A percentile compares a stretch with the other conserved stretches of the same genome.
phyloP scores from a whole-genome alignment of 2,888 invertebrate species.

The Drosophila formosana region DNA sequence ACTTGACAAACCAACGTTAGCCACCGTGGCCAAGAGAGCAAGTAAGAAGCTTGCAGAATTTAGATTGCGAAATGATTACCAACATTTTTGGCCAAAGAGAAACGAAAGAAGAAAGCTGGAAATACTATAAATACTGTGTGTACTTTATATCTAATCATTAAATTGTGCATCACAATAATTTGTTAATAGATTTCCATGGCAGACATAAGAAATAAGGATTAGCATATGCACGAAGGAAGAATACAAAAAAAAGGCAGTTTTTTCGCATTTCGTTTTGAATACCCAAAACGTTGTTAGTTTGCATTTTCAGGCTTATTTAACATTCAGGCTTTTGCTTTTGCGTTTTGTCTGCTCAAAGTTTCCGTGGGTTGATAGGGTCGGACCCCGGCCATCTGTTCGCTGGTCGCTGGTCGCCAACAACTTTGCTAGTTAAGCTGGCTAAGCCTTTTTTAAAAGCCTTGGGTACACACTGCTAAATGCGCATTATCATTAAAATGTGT shows the following conservation, averaged over 20 bases:
- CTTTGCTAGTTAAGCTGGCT: constrained; percentile 78
- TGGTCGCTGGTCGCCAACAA: constrained; percentile 40
- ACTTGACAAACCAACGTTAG: constrained; percentile 20
- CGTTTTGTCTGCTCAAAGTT: constrained; percentile 57
- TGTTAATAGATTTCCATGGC: not conserved
- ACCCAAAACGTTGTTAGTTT: constrained; percentile 18
- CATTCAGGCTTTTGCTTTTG: constrained; percentile 75
- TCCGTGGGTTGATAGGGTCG: constrained; percentile 46
- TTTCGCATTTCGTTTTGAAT: constrained; percentile 2
- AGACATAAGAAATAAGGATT: constrained; percentile 1
- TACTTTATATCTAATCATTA: constrained; percentile 9
- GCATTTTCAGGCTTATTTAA: constrained; percentile 65
- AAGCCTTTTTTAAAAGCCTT: constrained; percentile 80
- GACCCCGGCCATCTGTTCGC: constrained; percentile 20
- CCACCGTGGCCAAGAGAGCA: not conserved
- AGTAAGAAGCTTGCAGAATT: constrained; percentile 29
- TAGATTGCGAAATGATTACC: constrained; percentile 46
- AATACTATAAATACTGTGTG: not conserved
- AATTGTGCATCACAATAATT: constrained; percentile 4
- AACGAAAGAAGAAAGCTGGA: not conserved
- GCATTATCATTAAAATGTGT: constrained; percentile 81
- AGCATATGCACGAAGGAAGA: constrained; percentile 11
- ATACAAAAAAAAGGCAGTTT: constrained; percentile 3
- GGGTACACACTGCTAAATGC: constrained; percentile 79
- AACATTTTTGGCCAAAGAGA: constrained; percentile 27